Percentiles rank a stretch among this genome's conserved stretches.
phyloP scores from a whole-genome alignment of 1,140 invertebrate species.

The Caerostris darwini region DNA sequence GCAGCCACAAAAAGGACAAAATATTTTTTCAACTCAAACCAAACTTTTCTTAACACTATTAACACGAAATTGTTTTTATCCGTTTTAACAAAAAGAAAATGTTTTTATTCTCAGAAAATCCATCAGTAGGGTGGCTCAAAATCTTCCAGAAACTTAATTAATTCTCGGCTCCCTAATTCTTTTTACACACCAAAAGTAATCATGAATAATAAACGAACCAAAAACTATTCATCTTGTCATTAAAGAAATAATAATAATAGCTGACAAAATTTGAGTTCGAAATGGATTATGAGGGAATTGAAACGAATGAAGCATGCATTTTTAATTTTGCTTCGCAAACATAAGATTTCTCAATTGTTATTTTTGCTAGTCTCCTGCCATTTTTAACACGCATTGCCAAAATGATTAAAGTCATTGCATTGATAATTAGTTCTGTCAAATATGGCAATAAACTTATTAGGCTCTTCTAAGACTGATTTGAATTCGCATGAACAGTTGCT shows the following conservation, averaged over 20 bases:
- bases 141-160: constrained; percentile 1
- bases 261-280: not conserved
- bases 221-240: not conserved
- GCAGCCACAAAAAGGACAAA: not conserved
- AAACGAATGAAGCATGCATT: constrained; percentile 42
- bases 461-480: not conserved
- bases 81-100: not conserved
- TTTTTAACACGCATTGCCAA: not conserved
- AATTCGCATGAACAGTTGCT: not conserved
- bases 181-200: not conserved
- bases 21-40: not conserved
- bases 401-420: not conserved
- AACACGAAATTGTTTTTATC: not conserved
- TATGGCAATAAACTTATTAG: not conserved
- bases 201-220: not conserved
- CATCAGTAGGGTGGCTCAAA: not conserved
- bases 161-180: not conserved
- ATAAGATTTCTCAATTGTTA: not conserved
- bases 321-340: constrained; percentile 56
- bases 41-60: not conserved
- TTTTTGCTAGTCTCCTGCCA: not conserved
- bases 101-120: not conserved
- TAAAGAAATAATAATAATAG: not conserved
- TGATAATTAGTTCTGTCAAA: not conserved
- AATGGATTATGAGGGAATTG: constrained; percentile 4